Evolutionary conservation across 2,797 vertebrate genomes (phyloP), one percentile per base, ranked within the genome.

Genomic region (Gila robusta): DNA sequence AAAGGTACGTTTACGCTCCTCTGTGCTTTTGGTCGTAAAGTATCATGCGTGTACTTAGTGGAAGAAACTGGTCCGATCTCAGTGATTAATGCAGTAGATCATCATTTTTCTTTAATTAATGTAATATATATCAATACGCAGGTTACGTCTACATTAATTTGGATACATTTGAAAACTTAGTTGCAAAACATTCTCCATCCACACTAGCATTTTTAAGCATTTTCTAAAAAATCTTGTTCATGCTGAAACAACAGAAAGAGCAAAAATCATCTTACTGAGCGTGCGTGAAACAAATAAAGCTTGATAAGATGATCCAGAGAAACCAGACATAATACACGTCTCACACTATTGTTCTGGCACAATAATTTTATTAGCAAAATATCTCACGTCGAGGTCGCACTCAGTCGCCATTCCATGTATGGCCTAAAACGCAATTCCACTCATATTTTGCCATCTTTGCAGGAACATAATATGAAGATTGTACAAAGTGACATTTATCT

Each of bases 1-100:
- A 86, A 82, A 83, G 21, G 59, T 52, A 78, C 54, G 81, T 82
- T 71, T 73, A 80, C 4, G 37, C 37, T 79, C 79, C 66, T 77
- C 73, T 62, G 79, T 69, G 79, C 21, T 78, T 87, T 77, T 41
- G 83, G 21, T 66, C 21, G 0, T 56, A 16, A 23, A 41, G 47
- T 16, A 62, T 70, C 47, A 37, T 23, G 19, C 37, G n/a, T 86
- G 62, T 21, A 28, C 23, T 59, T n/a, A 32, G n/a, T 19, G 21
- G 62, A 37, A 66, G 28, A 67, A 84, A 78, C 17, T 19, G 6
- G 19, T 47, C 54, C 0, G 3, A 52, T 72, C 39, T 28, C 16
- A 7, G 5, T 3, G 49, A 23, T 23, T 59, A n/a, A 23, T 26
- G 23, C n/a, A 80, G 78, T 32, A 49, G 72, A 49, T 5, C 1